phyloP scores from a whole-genome alignment of 1,140 invertebrate genomes.

The Pentalonia nigronervosa region DNA sequence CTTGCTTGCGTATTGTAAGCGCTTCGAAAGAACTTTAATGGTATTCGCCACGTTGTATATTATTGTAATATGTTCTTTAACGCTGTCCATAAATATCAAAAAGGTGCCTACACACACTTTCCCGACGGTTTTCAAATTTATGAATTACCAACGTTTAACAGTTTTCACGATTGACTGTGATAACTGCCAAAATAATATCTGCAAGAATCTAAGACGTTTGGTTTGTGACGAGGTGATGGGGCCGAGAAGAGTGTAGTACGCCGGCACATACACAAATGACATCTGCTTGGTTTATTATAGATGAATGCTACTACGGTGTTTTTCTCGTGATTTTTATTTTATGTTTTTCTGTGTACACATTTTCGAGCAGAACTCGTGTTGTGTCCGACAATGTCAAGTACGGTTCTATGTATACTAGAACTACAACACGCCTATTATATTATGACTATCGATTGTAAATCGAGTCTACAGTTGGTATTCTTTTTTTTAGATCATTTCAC shows the following conservation, averaged over 20 bases:
- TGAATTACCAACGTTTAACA: neutral
- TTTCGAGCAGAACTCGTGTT: neutral
- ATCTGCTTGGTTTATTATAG: neutral
- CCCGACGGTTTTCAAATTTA: neutral
- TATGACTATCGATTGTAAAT: conserved; percentile 4
- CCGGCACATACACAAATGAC: neutral
- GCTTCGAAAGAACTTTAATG: neutral
- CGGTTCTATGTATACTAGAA: neutral
- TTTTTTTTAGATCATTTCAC: conserved; percentile 9
- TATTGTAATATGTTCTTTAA: neutral
- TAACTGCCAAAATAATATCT: neutral
- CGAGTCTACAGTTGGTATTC: neutral
- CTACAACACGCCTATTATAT: neutral
- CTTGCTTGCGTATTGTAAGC: neutral
- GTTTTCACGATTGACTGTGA: neutral
- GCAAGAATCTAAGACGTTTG: neutral
- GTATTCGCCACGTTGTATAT: neutral
- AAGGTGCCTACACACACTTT: neutral
- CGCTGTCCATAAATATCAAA: neutral
- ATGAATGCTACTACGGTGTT: neutral
- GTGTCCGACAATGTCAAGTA: neutral
- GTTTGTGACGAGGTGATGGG: neutral
- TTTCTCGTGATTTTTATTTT: neutral
- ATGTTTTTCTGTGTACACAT: neutral
- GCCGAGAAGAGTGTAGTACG: neutral